Conservation (phyloP, 2,888 invertebrate species). For the Barypeithes pellucidus region DNA sequence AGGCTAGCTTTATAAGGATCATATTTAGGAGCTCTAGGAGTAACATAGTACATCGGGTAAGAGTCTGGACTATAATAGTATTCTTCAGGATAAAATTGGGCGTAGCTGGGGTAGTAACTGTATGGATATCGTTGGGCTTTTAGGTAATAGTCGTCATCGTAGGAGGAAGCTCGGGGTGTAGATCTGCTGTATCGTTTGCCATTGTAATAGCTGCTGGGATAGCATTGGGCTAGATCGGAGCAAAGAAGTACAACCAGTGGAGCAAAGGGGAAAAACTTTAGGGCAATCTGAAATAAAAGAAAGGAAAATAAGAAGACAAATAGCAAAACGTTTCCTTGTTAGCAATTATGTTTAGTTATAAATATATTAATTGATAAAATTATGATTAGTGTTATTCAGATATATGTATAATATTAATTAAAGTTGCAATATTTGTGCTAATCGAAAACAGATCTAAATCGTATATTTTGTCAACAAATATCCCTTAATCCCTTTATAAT, state of each 20-base stretch:
- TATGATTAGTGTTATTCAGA: no score
- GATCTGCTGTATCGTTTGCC: constrained; percentile 34
- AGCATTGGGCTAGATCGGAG: constrained; percentile 60
- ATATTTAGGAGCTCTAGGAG: constrained; percentile 72
- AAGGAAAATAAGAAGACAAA: no score
- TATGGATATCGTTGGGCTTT: constrained; percentile 72
- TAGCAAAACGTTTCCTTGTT: no score
- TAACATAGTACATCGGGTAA: constrained; percentile 69
- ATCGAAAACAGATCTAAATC: no score
- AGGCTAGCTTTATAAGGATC: constrained; percentile 70
- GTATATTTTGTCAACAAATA: neutral
- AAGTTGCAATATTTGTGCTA: no score
- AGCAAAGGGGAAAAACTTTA: constrained; percentile 62
- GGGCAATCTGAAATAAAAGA: constrained; percentile 64
- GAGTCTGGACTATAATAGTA: constrained; percentile 69
- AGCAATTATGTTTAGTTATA: no score
- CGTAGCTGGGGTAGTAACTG: constrained; percentile 71
- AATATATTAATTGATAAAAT: no score
- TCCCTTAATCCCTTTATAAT: neutral
- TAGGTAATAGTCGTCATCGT: constrained; percentile 62
- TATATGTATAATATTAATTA: no score
- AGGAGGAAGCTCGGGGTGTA: constrained; percentile 40
- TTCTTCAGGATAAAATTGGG: constrained; percentile 74
- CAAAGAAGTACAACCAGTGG: constrained; percentile 65
- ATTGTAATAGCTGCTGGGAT: constrained; percentile 59